These are phyloP conservation scores for Osmoderma eremita DNA, from an alignment of 2,888 invertebrate genomes.

Conservation along the genomic window DNA sequence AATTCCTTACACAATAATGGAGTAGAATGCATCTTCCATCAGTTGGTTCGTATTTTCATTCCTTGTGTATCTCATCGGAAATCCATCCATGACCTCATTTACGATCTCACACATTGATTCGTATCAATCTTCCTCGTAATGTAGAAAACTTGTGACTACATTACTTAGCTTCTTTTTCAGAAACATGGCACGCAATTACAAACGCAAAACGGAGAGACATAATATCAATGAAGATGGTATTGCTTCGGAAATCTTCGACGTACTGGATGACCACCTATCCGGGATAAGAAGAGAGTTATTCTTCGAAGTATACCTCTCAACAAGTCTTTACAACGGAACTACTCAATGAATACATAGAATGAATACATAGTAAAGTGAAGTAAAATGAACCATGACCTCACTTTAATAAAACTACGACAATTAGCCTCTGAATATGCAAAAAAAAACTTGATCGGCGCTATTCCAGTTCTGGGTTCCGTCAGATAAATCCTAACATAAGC, in stretches of 20 bases:
- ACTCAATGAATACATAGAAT: background rate
- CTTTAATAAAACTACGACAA: background rate
- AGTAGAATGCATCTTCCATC: too few species aligned
- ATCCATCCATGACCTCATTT: too few species aligned
- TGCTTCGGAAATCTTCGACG: background rate
- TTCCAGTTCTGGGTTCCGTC: background rate
- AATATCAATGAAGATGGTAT: background rate
- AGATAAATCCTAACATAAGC: conserved; percentile 25
- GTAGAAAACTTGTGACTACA: too few species aligned
- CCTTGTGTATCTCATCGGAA: too few species aligned
- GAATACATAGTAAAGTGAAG: background rate
- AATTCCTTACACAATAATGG: too few species aligned
- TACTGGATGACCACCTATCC: background rate
- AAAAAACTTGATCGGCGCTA: background rate
- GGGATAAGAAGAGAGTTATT: background rate
- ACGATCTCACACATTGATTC: too few species aligned
- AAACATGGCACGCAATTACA: conserved; percentile 1
- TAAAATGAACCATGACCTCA: conserved; percentile 9
- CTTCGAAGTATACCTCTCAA: background rate
- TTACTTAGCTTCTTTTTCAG: too few species aligned
- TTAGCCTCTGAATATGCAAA: conserved; percentile 19
- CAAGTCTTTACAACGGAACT: background rate
- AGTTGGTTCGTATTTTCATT: too few species aligned
- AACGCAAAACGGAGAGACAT: background rate
- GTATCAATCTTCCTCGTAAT: too few species aligned